Conservation (phyloP, 2,888 invertebrate genomes). For the Brassicogethes aeneus region DNA sequence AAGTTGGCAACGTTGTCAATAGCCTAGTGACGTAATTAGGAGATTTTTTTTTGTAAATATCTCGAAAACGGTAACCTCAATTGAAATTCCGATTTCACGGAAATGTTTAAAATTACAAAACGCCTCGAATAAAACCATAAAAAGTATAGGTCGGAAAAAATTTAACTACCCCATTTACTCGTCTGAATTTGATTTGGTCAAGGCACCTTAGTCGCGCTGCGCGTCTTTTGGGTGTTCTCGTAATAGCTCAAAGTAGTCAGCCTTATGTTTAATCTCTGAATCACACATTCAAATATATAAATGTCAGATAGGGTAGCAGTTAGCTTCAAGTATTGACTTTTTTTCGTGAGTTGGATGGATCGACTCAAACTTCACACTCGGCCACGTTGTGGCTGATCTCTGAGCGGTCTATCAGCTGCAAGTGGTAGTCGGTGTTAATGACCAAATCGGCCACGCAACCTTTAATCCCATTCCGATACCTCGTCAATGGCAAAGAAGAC, state of each 20-base stretch:
- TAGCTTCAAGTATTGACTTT: conserved; percentile 18
- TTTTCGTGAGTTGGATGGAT: not conserved
- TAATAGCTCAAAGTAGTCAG: conserved; percentile 32
- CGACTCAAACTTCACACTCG: conserved; percentile 33
- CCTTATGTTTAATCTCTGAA: conserved; percentile 32
- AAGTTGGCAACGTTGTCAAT: too few species aligned
- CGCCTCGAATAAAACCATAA: too few species aligned
- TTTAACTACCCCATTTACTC: too few species aligned
- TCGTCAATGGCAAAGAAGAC: conserved; percentile 35
- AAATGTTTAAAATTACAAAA: too few species aligned
- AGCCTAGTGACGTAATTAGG: too few species aligned
- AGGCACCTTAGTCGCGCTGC: conserved; percentile 13
- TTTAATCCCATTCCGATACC: conserved; percentile 47
- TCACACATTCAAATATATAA: conserved; percentile 31
- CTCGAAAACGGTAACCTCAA: too few species aligned
- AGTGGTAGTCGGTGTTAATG: conserved; percentile 50
- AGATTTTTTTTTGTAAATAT: too few species aligned
- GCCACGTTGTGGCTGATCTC: conserved; percentile 42
- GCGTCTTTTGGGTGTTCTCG: conserved; percentile 18
- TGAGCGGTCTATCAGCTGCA: conserved; percentile 43
- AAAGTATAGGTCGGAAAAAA: too few species aligned
- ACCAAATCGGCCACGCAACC: conserved; percentile 57
- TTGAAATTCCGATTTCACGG: too few species aligned
- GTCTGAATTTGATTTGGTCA: not conserved
- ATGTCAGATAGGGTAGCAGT: conserved; percentile 16